phyloP scores from a whole-genome alignment of 2,797 vertebrate species.

The Gobionotothen gibberifrons region DNA sequence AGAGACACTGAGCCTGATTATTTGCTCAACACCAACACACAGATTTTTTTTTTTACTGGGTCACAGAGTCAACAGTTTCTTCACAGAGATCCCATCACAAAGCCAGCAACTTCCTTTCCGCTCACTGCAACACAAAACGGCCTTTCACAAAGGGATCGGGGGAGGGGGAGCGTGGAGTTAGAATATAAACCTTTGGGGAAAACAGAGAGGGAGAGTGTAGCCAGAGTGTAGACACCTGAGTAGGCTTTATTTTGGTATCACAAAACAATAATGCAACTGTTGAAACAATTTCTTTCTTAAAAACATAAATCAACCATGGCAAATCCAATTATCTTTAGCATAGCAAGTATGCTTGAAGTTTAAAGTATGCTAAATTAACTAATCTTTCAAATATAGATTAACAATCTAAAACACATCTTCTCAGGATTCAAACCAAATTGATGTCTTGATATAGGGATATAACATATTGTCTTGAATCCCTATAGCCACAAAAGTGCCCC shows the following conservation, averaged over 20 bases:
- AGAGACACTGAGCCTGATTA: constrained; percentile 33
- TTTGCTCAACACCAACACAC: constrained; percentile 57
- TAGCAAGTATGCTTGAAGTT: too few relatives aligned
- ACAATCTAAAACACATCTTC: not conserved
- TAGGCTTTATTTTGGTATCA: constrained; percentile 16
- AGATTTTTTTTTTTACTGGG: constrained; percentile 30
- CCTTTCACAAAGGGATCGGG: constrained; percentile 55
- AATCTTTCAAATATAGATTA: not conserved
- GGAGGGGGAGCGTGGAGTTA: not conserved
- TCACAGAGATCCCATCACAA: constrained; percentile 66
- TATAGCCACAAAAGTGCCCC: not conserved
- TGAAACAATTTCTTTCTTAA: not conserved
- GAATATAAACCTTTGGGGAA: constrained; percentile 43
- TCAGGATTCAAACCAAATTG: not conserved
- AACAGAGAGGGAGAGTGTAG: constrained; percentile 12
- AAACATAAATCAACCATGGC: not conserved
- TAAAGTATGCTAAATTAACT: not conserved
- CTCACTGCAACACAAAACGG: constrained; percentile 60
- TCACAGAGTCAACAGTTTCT: constrained; percentile 68
- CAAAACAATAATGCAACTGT: constrained; percentile 19
- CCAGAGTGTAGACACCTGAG: constrained; percentile 10
- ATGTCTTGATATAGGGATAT: not conserved
- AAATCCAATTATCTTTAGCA: not conserved
- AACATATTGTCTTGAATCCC: not conserved
- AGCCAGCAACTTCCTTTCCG: constrained; percentile 66